Evolutionary conservation across 2,113 vertebrate species (phyloP).

Genomic region (Miniopterus natalensis): DNA sequence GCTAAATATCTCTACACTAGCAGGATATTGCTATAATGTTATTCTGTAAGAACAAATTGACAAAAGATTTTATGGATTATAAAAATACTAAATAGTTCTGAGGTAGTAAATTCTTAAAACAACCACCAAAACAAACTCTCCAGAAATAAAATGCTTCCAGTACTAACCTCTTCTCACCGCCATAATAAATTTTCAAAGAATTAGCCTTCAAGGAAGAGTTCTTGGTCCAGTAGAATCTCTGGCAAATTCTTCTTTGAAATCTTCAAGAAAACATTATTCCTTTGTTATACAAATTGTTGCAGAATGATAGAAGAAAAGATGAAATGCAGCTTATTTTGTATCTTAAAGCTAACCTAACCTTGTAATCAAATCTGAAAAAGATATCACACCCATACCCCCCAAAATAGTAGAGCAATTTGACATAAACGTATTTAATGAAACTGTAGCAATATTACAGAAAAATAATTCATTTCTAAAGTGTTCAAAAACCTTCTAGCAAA

Average conservation of each 20-base stretch:
- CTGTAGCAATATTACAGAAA: constrained; percentile 1
- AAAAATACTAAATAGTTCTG: constrained; percentile 47
- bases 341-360: constrained; percentile 30
- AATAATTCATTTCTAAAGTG: neutral
- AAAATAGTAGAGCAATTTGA: neutral
- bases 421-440: constrained; percentile 25
- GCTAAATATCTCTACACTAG: constrained; percentile 31
- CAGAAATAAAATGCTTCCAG: constrained; percentile 40
- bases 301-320: constrained; percentile 11
- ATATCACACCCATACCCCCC: neutral
- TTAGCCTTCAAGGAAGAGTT: neutral
- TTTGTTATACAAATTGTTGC: neutral
- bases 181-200: constrained; percentile 33
- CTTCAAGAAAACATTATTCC: neutral
- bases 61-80: constrained; percentile 25
- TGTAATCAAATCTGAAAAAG: constrained; percentile 24
- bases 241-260: constrained; percentile 14
- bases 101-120: neutral
- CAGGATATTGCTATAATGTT: neutral
- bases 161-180: neutral
- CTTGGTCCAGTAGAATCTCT: neutral
- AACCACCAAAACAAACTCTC: neutral
- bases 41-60: constrained; percentile 53
- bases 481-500: neutral
- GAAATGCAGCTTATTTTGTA: neutral